These are phyloP conservation scores for Rhegmatorhina hoffmannsi DNA, from an alignment of 2,113 vertebrate genomes.

Conservation along the genomic window DNA sequence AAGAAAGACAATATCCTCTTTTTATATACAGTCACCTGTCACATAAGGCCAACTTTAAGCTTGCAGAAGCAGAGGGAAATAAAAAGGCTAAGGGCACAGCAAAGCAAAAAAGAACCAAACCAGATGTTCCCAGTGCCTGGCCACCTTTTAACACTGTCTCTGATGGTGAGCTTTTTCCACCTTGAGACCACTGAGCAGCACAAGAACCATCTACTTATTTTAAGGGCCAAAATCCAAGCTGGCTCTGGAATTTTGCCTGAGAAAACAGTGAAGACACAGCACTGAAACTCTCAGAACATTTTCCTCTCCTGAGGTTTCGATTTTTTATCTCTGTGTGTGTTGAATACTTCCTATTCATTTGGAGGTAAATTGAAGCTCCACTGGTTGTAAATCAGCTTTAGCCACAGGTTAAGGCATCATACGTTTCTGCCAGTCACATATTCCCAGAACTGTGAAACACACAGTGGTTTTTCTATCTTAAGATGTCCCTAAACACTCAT, in stretches of 20 bases:
- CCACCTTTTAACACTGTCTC: not conserved
- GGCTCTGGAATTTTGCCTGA: not conserved
- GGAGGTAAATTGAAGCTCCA: conserved; percentile 26
- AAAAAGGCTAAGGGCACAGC: not conserved
- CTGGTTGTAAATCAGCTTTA: conserved; percentile 31
- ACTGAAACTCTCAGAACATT: not conserved
- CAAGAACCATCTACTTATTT: not conserved
- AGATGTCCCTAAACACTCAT: not conserved
- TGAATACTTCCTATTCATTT: not conserved
- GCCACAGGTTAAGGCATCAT: not conserved
- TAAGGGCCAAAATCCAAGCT: not conserved
- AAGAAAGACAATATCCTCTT: not conserved
- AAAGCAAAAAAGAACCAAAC: not conserved
- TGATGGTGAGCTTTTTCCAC: not conserved
- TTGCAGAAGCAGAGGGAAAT: not conserved
- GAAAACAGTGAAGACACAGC: not conserved
- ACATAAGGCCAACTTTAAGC: not conserved
- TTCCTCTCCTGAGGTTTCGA: not conserved
- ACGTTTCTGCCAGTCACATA: conserved; percentile 1
- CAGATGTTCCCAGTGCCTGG: not conserved
- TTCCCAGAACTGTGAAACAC: not conserved
- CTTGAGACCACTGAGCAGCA: not conserved
- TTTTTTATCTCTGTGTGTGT: not conserved
- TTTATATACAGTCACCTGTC: not conserved
- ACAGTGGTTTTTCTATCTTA: not conserved